Evolutionary conservation across 2,113 vertebrate genomes (phyloP), one percentile per base, ranked within the genome.

Genomic region (Sceloporus tristichus): DNA sequence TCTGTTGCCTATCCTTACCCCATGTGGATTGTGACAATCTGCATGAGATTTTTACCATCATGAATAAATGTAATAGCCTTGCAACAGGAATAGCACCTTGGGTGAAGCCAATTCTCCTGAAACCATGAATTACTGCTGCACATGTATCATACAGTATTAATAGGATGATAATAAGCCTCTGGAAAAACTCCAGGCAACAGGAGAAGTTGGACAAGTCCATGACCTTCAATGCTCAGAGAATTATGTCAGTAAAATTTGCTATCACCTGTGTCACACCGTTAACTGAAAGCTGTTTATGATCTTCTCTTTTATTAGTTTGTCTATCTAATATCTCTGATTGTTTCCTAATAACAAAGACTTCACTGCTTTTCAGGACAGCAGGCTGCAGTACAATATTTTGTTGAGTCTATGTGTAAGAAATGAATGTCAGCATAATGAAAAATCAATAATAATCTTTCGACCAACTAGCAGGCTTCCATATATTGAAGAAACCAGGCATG

Each of bases 381-480:
- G 42, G 54, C n/a, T 83, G 42, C 74, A 84, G 13, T 13, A 23
- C 73, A 84, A 21, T 77, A 40, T 70, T 83, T 19, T 23, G 53
- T 78, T 9, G 14, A 70, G 68, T 84, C 78, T 84, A 10, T 13
- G 59, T 88, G 48, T 13, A n/a, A n/a, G 62, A 77, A 78, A 76
- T 77, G 74, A 88, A 70, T 81, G 78, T 29, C 80, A 88, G 27
- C 73, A 56, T 84, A 88, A 88, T 83, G 65, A 84, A 68, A 88
- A 88, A 84, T 88, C 80, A 78, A 84, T 88, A 78, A 59, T 84
- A 88, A 88, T 88, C 62, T 78, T 84, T 70, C 70, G 74, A 88
- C 81, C 83, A 81, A 84, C 73, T 73, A 88, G n/a, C 81, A 84
- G 81, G n/a, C 62, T 77, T 71, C 80, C 54, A 65, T 48, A 27